Conservation (phyloP, 2,113 vertebrate genomes). For the Uria aalge region DNA sequence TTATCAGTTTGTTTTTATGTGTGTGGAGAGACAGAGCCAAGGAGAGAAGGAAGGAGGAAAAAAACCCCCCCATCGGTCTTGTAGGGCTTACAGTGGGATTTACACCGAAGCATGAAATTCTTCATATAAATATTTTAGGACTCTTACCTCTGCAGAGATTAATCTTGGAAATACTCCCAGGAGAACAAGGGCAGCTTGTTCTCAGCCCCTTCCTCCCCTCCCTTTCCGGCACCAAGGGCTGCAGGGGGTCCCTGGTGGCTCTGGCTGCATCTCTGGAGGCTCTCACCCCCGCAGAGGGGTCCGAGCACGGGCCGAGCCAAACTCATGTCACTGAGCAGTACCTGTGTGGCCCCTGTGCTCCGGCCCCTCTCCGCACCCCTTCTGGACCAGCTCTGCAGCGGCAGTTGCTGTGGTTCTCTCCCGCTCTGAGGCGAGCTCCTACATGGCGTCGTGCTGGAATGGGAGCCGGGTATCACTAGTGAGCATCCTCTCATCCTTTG, state of each 20-base stretch:
- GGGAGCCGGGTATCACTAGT: neutral
- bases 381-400: neutral
- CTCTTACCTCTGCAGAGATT: neutral
- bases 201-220: neutral
- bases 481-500: too few species aligned
- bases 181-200: neutral
- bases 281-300: neutral
- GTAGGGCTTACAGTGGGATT: conserved; percentile 14
- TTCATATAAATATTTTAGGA: conserved; percentile 41
- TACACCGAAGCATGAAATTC: conserved; percentile 14
- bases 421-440: neutral
- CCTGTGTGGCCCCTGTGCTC: rapidly evolving
- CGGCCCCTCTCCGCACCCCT: rapidly evolving
- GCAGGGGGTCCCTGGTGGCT: rapidly evolving
- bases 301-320: neutral
- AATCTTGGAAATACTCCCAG: neutral
- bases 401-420: neutral
- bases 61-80: neutral
- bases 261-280: neutral
- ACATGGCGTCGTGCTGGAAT: too few species aligned
- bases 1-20: conserved; percentile 48
- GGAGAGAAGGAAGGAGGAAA: neutral
- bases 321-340: rapidly evolving
- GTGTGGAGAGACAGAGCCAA: neutral
- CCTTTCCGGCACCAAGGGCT: neutral